These are phyloP conservation scores for Tarsius wallacei DNA, from an alignment of 2,797 vertebrate species.

Conservation along the genomic window DNA sequence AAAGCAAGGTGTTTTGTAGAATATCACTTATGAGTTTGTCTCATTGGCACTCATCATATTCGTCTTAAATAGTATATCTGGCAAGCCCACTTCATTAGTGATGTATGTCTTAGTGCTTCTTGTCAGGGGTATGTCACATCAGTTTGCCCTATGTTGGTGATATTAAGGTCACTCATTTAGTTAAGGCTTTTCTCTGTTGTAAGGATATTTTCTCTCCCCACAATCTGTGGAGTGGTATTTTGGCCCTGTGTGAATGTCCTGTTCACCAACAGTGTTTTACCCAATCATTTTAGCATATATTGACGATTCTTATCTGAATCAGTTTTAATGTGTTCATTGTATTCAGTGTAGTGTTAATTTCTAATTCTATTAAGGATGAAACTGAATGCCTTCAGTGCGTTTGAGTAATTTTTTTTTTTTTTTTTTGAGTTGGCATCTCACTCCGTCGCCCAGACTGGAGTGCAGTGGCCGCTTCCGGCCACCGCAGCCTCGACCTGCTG, in stretches of 20 bases:
- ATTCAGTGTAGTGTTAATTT: constrained; percentile 18
- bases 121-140: neutral
- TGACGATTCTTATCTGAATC: neutral
- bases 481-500: no score
- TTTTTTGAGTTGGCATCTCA: no score
- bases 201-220: neutral
- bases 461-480: no score
- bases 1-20: neutral
- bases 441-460: no score
- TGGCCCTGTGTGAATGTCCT: neutral
- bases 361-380: neutral
- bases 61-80: constrained; percentile 22
- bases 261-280: neutral
- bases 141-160: neutral
- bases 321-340: neutral
- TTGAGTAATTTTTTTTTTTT: neutral
- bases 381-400: neutral
- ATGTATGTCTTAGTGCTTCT: neutral
- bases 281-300: neutral
- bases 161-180: neutral
- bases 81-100: neutral
- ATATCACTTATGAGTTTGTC: neutral
- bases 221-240: neutral
- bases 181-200: constrained; percentile 13
- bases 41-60: neutral